phyloP scores from a whole-genome alignment of 2,797 vertebrate genomes.

The Sebastes oblongus region DNA sequence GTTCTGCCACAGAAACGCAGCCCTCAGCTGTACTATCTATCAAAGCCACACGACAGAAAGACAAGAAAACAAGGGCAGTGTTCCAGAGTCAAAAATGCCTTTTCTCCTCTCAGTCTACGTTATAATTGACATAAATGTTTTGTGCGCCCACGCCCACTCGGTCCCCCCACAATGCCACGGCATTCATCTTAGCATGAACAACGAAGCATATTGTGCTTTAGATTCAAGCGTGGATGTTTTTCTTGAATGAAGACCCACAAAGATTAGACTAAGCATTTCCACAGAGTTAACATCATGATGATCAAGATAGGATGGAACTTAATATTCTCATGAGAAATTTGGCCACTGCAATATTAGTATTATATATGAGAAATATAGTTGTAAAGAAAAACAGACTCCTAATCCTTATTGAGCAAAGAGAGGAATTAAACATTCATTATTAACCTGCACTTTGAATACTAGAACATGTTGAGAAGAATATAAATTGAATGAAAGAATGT shows the following conservation, averaged over 20 bases:
- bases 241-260: slow-evolving; percentile 50
- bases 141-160: slow-evolving; percentile 63
- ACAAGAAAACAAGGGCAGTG: slow-evolving; percentile 51
- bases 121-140: slow-evolving; percentile 71
- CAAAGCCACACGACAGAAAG: slow-evolving; percentile 33
- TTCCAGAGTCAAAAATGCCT: slow-evolving; percentile 49
- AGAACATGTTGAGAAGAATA: neutral
- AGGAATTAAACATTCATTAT: neutral
- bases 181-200: slow-evolving; percentile 74
- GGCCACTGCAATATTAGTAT: neutral
- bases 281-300: slow-evolving; percentile 26
- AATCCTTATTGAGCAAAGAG: neutral
- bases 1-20: slow-evolving; percentile 43
- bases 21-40: slow-evolving; percentile 26
- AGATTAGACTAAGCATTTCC: slow-evolving; percentile 26
- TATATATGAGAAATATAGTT: neutral
- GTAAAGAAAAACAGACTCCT: neutral
- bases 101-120: slow-evolving; percentile 48
- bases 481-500: neutral
- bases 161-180: slow-evolving; percentile 56
- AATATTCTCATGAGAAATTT: neutral
- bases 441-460: neutral
- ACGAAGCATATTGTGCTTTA: slow-evolving; percentile 63
- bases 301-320: neutral
- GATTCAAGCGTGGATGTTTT: slow-evolving; percentile 31